Conservation (phyloP, 2,113 vertebrate genomes). For the Oryctolagus cuniculus region mOryCun1.1 NC_091432.1:50274501-50275000, state of each 20-base stretch:
- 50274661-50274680: not conserved
- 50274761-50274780: not conserved
- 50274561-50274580: constrained; percentile 43
- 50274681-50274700: not conserved
- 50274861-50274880: constrained; percentile 76
- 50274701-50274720: not conserved
- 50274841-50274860: constrained; percentile 65
- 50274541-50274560: constrained; percentile 40
- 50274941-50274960: constrained; percentile 68
- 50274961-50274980: constrained; percentile 62
- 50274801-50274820: constrained; percentile 55
- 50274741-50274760: not conserved
- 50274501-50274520: constrained; percentile 8
- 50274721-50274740: constrained; percentile 21
- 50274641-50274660: not conserved
- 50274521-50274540: constrained; percentile 4
- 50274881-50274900: constrained; percentile 65
- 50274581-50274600: constrained; percentile 32
- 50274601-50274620: not conserved
- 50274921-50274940: constrained; percentile 74
- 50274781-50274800: constrained; percentile 68
- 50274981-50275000: constrained; percentile 79
- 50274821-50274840: constrained; percentile 73
- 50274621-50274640: not conserved
- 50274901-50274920: constrained; percentile 70